Conservation (phyloP, 1,140 invertebrate genomes). For the Hypsibius dujardini region DNA sequence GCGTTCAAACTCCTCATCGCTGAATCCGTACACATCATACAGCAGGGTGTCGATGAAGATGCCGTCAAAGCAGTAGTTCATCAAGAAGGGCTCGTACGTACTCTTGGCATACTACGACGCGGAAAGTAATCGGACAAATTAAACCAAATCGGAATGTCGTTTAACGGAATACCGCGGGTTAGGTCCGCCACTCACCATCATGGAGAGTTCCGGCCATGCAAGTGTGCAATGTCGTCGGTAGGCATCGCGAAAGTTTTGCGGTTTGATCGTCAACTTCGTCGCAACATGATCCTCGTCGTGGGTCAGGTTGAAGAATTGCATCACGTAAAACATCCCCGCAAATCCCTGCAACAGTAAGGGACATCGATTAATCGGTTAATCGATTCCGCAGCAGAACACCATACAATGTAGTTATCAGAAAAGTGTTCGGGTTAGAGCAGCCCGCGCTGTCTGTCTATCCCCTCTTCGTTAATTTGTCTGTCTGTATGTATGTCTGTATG, state of each 20-base stretch:
- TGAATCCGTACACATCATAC: background rate
- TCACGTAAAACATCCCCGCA: background rate
- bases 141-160: too few species aligned
- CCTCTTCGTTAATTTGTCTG: too few species aligned
- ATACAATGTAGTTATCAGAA: too few species aligned
- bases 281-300: background rate
- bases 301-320: slow-evolving; percentile 13
- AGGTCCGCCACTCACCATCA: too few species aligned
- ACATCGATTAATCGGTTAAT: background rate
- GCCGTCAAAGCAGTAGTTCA: slow-evolving; percentile 9
- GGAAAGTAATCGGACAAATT: too few species aligned
- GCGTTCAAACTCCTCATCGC: background rate
- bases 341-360: background rate
- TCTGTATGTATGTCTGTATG: too few species aligned
- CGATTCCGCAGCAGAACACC: too few species aligned
- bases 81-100: slow-evolving; percentile 4
- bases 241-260: background rate
- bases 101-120: background rate
- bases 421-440: too few species aligned
- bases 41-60: slow-evolving; percentile 1
- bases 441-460: too few species aligned
- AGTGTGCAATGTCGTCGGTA: background rate
- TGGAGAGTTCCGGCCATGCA: background rate
- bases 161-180: too few species aligned
- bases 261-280: background rate